Base-by-base conservation (phyloP, 2,888 invertebrate species). In the Clitarchus hookeri region DNA sequence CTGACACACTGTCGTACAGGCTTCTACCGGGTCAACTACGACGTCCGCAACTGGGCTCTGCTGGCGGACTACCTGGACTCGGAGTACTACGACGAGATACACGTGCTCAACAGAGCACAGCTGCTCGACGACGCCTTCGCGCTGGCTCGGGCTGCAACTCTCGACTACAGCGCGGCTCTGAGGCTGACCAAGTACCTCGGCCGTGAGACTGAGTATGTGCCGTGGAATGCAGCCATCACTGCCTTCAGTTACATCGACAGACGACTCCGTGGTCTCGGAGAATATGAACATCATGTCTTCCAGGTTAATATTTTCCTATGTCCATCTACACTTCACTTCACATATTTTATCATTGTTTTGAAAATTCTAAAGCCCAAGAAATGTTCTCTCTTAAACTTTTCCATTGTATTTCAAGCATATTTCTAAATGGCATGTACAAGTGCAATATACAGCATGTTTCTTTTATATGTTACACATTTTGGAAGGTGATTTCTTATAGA, bases 11-110 rank as follows among this genome's bases (percentile, higher is more conserved):
- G 25, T 36, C 36, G 4, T 36, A 36, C 86, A 92, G 95, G 94
- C 87, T 95, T 93, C 90, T 96, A 95, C 91, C 92, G 96, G 89
- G 94, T 96, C 6, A 95, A 95, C 89, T 97, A 97, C 88, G 96
- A 96, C 83, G 88, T 89, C 0, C 90, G 90, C 0, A 96, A 96
- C 90, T 97, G 96, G 96, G 90, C 92, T 0, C 92, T 93, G 0
- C 90, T 96, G 6, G 91, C 92, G 0, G 88, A 89, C 0, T 93
- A 92, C 11, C 90, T 95, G 83, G 89, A 90, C 19, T 90, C 85
- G 4, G 91, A 93, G 87, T 23, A 85, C 44, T 91, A 92, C 87
- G 90, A 89, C 65, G 87, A 88, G 8, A 92, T 93, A 87, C 90
- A 92, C 85, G 89, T 91, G 0, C 89, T 91, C 6, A 93, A 93